Evolutionary conservation across 1,140 invertebrate species (phyloP), one percentile per base, ranked within the genome.

Genomic region (Meloidogyne hapla): DNA sequence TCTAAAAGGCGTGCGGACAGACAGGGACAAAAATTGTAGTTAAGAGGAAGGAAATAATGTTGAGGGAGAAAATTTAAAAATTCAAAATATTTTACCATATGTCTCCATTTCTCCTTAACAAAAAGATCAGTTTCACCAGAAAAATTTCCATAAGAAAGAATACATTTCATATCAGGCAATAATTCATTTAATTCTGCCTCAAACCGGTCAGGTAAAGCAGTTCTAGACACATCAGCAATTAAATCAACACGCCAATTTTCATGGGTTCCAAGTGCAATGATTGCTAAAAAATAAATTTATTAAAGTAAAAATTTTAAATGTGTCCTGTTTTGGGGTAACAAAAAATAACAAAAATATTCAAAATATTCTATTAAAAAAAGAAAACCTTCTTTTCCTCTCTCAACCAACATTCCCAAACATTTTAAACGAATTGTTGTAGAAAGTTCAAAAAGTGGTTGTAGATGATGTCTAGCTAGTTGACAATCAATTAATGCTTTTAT

Each of bases 101-200:
- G 75, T 25, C 81, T 76, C 66, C 79, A 76, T 0, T 56, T 73
- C 38, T 87, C 86, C 42, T 75, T 75, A 12, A 76, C 48, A 73
- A 87, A 86, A 5, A 86, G 70, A 67, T 87, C 85, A 4, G 25
- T 66, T 77, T 86, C 85, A 5, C 81, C 80, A 15, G 76, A 80
- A 61, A 80, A 87, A 10, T 81, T 81, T 61, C 74, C 74, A 33
- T 65, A 63, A 28, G 81, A 69, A 12, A 87, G 75, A 33, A 85
- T 77, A 25, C 82, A 78, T 26, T 81, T 79, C 15, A 85, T 68
- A 56, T 75, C 68, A 1, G 77, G 33, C 13, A 87, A 45, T 25
- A 84, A 70, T 76, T 86, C 86, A 45, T 77, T 83, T n/a, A 86
- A 72, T 84, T 86, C 81, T 45, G 83, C 82, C 61, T 87, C 86